A percentile compares a stretch with the other conserved stretches of the same genome.
Evolutionary conservation across 2,888 invertebrate genomes (phyloP).

Genomic region (Mesoligia furuncula): DNA sequence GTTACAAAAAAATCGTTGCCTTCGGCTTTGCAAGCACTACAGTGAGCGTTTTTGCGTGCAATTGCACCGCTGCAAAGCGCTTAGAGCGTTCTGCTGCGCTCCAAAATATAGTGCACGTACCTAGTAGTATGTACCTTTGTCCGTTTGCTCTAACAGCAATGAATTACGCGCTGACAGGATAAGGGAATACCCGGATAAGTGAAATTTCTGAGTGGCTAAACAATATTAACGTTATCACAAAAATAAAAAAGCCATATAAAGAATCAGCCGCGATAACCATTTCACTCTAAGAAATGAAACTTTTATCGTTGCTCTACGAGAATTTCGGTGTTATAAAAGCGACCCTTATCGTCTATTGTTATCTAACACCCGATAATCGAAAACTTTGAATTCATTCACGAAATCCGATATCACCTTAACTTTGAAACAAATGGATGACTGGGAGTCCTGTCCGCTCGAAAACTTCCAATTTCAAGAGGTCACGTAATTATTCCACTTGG

Average conservation of each 20-base stretch:
- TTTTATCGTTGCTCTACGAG: conserved; percentile 75
- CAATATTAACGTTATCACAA: conserved; percentile 51
- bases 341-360: conserved; percentile 74
- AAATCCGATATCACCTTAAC: conserved; percentile 77
- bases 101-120: conserved; percentile 25
- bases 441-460: conserved; percentile 66
- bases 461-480: conserved; percentile 81
- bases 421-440: conserved; percentile 76
- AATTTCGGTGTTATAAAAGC: conserved; percentile 77
- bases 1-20: conserved; percentile 46
- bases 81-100: conserved; percentile 31
- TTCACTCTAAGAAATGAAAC: conserved; percentile 68
- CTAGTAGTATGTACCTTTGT: not conserved
- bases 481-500: conserved; percentile 81
- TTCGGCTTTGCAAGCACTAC: conserved; percentile 39
- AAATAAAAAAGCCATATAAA: conserved; percentile 61
- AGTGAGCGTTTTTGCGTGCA: conserved; percentile 50
- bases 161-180: conserved; percentile 19
- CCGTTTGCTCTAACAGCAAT: conserved; percentile 17
- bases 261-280: conserved; percentile 59
- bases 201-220: conserved; percentile 33
- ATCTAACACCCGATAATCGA: conserved; percentile 77
- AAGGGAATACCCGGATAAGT: conserved; percentile 15
- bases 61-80: conserved; percentile 42
- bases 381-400: conserved; percentile 74